phyloP scores from a whole-genome alignment of 2,888 invertebrate species.

The Agriopis leucophaearia region DNA sequence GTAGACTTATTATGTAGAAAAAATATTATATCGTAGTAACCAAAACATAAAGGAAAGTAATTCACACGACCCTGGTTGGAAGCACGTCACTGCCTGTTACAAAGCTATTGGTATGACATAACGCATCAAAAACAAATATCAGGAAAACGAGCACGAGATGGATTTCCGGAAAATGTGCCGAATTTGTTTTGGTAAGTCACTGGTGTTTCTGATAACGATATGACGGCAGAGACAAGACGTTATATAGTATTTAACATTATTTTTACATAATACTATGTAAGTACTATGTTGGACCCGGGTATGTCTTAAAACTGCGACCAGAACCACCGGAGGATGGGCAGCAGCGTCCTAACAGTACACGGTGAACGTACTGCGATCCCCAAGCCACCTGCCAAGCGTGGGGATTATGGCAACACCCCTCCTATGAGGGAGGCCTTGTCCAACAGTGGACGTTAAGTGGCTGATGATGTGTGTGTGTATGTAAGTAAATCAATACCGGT shows the following conservation, averaged over 20 bases:
- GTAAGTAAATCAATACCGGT: too few species aligned
- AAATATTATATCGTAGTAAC: neutral
- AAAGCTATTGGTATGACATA: constrained; percentile 23
- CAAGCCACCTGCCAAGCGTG: too few species aligned
- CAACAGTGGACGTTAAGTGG: too few species aligned
- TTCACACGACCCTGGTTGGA: constrained; percentile 4
- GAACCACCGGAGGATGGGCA: too few species aligned
- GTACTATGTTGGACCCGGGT: too few species aligned
- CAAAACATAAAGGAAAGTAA: constrained; percentile 22
- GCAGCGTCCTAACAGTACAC: too few species aligned
- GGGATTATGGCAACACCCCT: too few species aligned
- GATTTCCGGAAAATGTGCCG: constrained; percentile 6
- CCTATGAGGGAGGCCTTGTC: too few species aligned
- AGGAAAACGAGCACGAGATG: neutral
- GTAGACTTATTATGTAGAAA: neutral
- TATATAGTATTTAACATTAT: neutral
- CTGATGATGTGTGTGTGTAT: too few species aligned
- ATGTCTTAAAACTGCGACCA: too few species aligned
- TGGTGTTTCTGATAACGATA: constrained; percentile 7
- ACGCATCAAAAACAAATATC: constrained; percentile 27
- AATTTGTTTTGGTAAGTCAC: constrained; percentile 17
- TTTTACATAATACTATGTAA: too few species aligned
- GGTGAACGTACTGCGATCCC: too few species aligned
- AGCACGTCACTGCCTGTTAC: constrained; percentile 23
- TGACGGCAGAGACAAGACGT: neutral